phyloP scores from a whole-genome alignment of 2,888 invertebrate genomes.

The Drosophila neotestacea region DNA sequence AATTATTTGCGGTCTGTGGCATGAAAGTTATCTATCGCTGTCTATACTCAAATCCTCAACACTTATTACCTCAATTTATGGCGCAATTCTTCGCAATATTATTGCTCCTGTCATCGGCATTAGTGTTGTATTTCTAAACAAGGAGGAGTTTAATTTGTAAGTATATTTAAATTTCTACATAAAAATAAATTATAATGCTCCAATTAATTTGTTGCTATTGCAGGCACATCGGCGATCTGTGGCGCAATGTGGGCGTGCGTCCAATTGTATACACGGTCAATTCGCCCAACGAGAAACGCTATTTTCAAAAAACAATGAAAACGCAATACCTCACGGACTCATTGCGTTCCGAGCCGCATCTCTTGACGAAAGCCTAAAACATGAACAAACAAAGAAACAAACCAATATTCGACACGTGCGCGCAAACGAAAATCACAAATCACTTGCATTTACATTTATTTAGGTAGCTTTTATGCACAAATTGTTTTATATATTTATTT shows the following conservation, averaged over 20 bases:
- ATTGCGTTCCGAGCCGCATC: constrained; percentile 85
- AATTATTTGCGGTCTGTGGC: constrained; percentile 85
- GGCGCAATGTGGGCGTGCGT: constrained; percentile 85
- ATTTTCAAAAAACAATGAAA: constrained; percentile 85
- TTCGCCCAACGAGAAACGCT: constrained; percentile 85
- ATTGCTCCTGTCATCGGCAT: constrained; percentile 85
- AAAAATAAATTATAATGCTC: constrained; percentile 1
- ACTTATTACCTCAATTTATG: constrained; percentile 84
- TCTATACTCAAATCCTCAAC: constrained; percentile 84
- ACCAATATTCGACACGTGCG: constrained; percentile 18
- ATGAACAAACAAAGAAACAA: constrained; percentile 24
- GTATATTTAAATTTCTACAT: constrained; percentile 33
- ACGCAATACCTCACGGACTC: constrained; percentile 85
- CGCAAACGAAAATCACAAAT: constrained; percentile 38
- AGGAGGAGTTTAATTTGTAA: constrained; percentile 85
- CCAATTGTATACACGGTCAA: constrained; percentile 85
- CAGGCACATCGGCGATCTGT: constrained; percentile 85
- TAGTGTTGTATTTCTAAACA: constrained; percentile 84
- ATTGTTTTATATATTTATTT: constrained; percentile 25
- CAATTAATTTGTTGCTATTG: constrained; percentile 5
- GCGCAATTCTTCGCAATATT: constrained; percentile 84
- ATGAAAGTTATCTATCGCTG: constrained; percentile 83
- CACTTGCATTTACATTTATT: constrained; percentile 64
- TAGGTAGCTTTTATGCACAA: constrained; percentile 29
- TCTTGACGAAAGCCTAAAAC: constrained; percentile 82